Evolutionary conservation across 2,888 invertebrate genomes (phyloP), one percentile per base, ranked within the genome.

Genomic region (Malachius bipustulatus): DNA sequence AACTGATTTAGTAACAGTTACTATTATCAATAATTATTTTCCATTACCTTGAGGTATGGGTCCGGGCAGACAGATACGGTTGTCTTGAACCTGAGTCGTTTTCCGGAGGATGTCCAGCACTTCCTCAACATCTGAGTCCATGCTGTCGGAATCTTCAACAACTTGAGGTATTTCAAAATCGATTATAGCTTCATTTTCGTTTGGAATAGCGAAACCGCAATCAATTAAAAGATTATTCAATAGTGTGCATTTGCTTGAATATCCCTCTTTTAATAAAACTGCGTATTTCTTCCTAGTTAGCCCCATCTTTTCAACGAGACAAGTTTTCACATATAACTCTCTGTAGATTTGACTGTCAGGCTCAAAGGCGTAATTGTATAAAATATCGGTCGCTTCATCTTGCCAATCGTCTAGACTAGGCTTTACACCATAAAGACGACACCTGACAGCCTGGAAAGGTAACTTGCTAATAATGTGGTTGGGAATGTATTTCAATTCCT

Each of bases 401-500:
- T 64, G 56, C 74, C 75, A 76, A 2, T 56, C 50, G 2, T 65
- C 55, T 2, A 62, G 59, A 1, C 54, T 48, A 0, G 75, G 69
- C 40, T 54, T 46, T 1, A 75, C 48, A 13, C 74, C 72, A n/a
- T 66, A 50, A 30, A 77, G 52, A 29, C 65, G 54, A 54, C 77
- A 78, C 55, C 75, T 73, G 24, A 78, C 75, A 2, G 73, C 71
- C 66, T 62, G 61, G 39, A 75, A 75, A 1, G 77, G 77, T 39
- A 77, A 50, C 47, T 63, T 63, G 2, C 52, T 57, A 14, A 73
- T 61, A 14, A 71, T 60, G 31, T 63, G 56, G 13, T 68, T 63
- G 1, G 69, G 63, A 14, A 77, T 65, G 30, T 64, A 59, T 15
- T 60, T 54, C 12, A 77, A 44, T 42, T 69, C 57, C 3, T 59